Conservation (phyloP, 2,797 vertebrate genomes). For the Moxostoma hubbsi region DNA sequence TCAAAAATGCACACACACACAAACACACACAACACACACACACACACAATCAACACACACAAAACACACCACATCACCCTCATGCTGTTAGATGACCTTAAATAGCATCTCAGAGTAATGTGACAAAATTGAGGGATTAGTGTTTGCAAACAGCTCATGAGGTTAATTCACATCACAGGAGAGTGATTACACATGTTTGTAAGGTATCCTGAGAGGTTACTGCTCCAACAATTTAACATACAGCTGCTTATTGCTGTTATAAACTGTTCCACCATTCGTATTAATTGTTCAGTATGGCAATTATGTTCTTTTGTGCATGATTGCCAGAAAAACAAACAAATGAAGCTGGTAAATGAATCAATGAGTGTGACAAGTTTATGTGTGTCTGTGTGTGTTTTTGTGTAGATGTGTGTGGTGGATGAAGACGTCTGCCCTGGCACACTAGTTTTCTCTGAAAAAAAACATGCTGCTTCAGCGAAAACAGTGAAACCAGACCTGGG, state of each 20-base stretch:
- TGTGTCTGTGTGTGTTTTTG: background rate
- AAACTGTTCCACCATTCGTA: too few relatives aligned
- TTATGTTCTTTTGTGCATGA: background rate
- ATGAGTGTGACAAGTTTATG: slow-evolving; percentile 7
- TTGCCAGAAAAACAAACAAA: background rate
- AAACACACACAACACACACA: too few relatives aligned
- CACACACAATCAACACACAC: too few relatives aligned
- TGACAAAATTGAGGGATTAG: background rate
- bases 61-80: too few relatives aligned
- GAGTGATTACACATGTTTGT: background rate
- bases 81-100: too few relatives aligned
- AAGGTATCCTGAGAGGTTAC: background rate
- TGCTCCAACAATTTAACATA: too few relatives aligned
- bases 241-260: background rate
- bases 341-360: background rate
- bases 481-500: too few relatives aligned
- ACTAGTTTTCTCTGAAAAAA: background rate
- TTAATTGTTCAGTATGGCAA: too few relatives aligned
- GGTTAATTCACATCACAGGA: background rate
- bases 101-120: background rate
- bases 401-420: slow-evolving; percentile 12
- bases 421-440: slow-evolving; percentile 8
- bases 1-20: too few relatives aligned
- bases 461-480: background rate
- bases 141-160: background rate